Evolutionary conservation across 1,140 invertebrate species (phyloP), one percentile per base, ranked within the genome.

Genomic region (Dendroctonus ponderosae): DNA sequence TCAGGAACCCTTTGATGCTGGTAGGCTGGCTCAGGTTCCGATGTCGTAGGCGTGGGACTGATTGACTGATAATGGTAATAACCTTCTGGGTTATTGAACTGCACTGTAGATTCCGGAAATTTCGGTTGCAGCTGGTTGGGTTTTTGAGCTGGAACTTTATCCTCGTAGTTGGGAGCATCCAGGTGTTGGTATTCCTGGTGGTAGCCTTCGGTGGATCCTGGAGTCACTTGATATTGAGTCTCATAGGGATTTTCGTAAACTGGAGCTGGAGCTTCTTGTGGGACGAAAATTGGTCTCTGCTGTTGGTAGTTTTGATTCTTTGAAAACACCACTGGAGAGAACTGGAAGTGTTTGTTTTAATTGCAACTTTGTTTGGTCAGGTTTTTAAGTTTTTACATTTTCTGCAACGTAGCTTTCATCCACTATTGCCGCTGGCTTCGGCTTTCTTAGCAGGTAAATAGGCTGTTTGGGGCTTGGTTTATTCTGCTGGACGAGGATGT

Each of bases 341-440:
- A 57, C 64, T 66, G 15, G 37, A 66, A 64, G 26, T 11, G 37
- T 11, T 26, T 7, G 14, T 61, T 50, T 49, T 15, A 26, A 46
- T 8, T 11, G 9, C 9, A 2, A 2, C 40, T 56, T 39, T 11
- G 4, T 56, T 1, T 15, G 40, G 39, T 11, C 9, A 8, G 15
- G 7, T 56, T 39, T 56, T 39, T n/a, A 0, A 41, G 6, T 7
- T 48, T n/a, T 15, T 62, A 67, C 66, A 39, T 69, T 69, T 43
- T 69, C 43, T 39, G 67, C 67, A 12, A 59, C 50, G 48, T 59
- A 69, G 60, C 49, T 69, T 59, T 69, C 62, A 6, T 69, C 62
- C 14, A 69, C 53, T n/a, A 69, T 14, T 53, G 56, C 38, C 48
- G 40, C 39, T 7, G 67, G 67, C 38, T 67, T 61, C 2, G 66